Evolutionary conservation across 1,140 invertebrate genomes (phyloP), one percentile per base, ranked within the genome.

Genomic region (Aphelinus certus): DNA sequence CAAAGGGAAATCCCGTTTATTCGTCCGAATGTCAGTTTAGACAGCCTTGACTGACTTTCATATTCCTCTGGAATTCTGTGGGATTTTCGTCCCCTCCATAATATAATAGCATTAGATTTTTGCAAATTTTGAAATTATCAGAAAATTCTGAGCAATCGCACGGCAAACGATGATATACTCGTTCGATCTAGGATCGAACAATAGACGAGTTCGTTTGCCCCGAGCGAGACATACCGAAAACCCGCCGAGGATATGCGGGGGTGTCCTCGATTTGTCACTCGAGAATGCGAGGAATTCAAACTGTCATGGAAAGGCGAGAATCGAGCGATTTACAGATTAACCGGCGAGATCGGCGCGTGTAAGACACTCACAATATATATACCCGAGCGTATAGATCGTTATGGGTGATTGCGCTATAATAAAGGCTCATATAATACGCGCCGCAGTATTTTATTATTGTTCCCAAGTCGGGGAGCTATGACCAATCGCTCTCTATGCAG

Each of bases 241-340:
- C 51, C 48, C 73, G 62, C 51, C 53, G 56, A 46, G 51, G 61
- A 4, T 55, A 26, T 9, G n/a, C 49, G 60, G 43, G n/a, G 56
- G 4, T 64, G 70, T 45, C 70, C 70, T 71, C 58, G 69, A 55
- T 62, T 62, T 62, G 56, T 69, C 69, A 55, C 48, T 63, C 56
- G 60, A 47, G n/a, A 64, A 63, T 7, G n/a, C 57, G n/a, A n/a
- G 10, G 6, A 46, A 55, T 56, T 42, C 51, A 42, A n/a, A 3
- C 51, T 46, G 57, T 58, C 56, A 49, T 7, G 26, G 46, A 42
- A 47, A 57, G 9, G 26, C 26, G 26, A 26, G 26, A 26, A 26
- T 26, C 26, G 26, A 26, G 26, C 26, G 49, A 62, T 71, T 62
- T 10, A 43, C 26, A 60, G 58, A 60, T 60, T 43, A 43, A 60